These are phyloP conservation scores for Lochmaea crataegi DNA, from an alignment of 2,888 invertebrate species.

Conservation along the genomic window DNA sequence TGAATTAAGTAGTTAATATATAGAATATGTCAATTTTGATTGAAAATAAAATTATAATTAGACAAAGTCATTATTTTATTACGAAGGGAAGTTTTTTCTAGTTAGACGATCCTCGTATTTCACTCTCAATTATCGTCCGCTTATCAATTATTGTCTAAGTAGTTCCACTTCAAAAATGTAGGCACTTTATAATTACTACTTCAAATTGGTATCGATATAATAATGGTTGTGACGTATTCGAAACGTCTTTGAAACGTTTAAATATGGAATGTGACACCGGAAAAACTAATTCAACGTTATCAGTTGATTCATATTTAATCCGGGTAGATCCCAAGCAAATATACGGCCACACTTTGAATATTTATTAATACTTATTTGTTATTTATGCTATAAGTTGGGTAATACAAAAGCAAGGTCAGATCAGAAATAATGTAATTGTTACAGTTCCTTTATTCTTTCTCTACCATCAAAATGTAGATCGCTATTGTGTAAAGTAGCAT, in stretches of 20 bases:
- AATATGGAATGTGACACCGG: neutral
- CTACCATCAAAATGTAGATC: constrained; percentile 15
- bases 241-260: neutral
- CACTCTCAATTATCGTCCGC: too few species aligned
- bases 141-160: too few species aligned
- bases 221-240: neutral
- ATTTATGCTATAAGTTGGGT: constrained; percentile 15
- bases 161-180: too few species aligned
- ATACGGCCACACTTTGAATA: constrained; percentile 19
- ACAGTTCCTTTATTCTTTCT: constrained; percentile 21
- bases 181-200: too few species aligned
- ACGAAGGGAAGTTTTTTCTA: too few species aligned
- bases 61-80: too few species aligned
- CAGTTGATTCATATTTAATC: constrained; percentile 15
- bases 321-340: constrained; percentile 16
- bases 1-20: too few species aligned
- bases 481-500: neutral
- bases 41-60: too few species aligned
- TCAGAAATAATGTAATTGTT: constrained; percentile 9
- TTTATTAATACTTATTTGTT: constrained; percentile 17
- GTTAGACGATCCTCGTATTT: too few species aligned
- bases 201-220: neutral
- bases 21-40: too few species aligned
- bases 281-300: neutral
- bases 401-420: constrained; percentile 15